These are phyloP conservation scores for Hydrocynus forskahlii DNA, from an alignment of 2,797 vertebrate species.

Conservation along the genomic window DNA sequence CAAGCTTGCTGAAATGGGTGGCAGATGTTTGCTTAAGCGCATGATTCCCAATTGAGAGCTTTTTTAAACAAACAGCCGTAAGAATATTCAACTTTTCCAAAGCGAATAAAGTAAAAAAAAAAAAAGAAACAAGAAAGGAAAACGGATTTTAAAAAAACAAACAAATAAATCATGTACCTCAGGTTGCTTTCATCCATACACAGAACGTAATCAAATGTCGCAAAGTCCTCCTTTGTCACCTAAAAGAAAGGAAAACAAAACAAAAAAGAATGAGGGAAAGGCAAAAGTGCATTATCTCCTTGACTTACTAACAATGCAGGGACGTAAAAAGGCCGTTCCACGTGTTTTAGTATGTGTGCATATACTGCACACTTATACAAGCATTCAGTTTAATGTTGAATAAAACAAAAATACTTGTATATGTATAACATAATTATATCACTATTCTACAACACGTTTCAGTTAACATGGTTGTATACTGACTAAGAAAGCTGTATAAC, in stretches of 20 bases:
- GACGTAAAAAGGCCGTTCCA: not conserved
- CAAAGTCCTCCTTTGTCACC: slow-evolving; percentile 94
- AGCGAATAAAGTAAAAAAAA: not conserved
- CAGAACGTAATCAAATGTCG: slow-evolving; percentile 90
- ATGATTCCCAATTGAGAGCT: not conserved
- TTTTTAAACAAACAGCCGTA: not conserved
- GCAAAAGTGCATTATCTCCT: not conserved
- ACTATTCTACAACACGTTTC: too few relatives aligned
- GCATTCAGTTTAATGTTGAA: too few relatives aligned
- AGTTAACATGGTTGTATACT: too few relatives aligned
- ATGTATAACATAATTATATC: too few relatives aligned
- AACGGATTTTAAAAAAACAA: not conserved
- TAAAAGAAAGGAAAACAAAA: slow-evolving; percentile 66
- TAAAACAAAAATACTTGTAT: too few relatives aligned
- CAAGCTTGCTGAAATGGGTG: not conserved
- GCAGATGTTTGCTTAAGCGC: not conserved
- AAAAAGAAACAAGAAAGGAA: not conserved
- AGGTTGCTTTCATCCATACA: slow-evolving; percentile 98
- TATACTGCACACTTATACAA: not conserved
- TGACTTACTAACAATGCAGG: not conserved
- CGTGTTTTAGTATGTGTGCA: too few relatives aligned
- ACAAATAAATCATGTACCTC: slow-evolving; percentile 80
- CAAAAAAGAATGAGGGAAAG: not conserved
- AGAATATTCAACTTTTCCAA: not conserved
- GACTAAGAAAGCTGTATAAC: too few relatives aligned